A percentile compares a stretch with the other conserved stretches of the same genome.
Evolutionary conservation across 2,113 vertebrate species (phyloP).

Genomic region (Pituophis catenifer): DNA sequence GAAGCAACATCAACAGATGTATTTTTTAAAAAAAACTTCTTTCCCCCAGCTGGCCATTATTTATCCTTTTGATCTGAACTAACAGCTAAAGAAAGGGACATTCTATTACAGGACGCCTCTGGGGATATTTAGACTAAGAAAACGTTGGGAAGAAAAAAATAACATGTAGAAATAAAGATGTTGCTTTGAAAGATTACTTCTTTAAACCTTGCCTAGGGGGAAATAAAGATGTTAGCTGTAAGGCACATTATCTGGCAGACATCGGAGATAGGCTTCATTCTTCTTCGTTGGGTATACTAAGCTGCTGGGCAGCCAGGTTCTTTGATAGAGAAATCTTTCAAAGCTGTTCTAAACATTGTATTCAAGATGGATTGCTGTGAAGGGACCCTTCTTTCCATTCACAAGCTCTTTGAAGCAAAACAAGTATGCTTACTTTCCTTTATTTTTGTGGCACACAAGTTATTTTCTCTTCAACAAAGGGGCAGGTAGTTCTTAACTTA

Average conservation of each 20-base stretch:
- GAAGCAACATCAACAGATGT: constrained; percentile 4
- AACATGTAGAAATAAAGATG: constrained; percentile 14
- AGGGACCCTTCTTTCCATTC: background rate
- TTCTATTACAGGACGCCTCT: constrained; percentile 9
- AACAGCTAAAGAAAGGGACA: constrained; percentile 15
- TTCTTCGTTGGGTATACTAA: background rate
- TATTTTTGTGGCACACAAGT: background rate
- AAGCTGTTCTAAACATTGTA: background rate
- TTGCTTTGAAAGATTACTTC: constrained; percentile 15
- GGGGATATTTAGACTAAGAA: constrained; percentile 12
- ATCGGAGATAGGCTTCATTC: background rate
- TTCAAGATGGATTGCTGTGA: background rate
- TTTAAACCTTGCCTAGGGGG: background rate
- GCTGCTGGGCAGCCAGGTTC: background rate
- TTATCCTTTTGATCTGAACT: constrained; percentile 9
- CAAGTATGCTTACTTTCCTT: background rate
- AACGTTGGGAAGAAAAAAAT: constrained; percentile 19
- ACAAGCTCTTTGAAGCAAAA: background rate
- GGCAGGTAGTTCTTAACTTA: background rate
- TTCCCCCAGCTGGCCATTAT: constrained; percentile 3
- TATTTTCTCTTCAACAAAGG: background rate
- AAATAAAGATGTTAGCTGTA: background rate
- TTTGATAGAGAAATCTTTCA: constrained; percentile 2
- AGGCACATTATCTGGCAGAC: background rate
- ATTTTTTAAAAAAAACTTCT: background rate